Percentiles rank a stretch among this genome's conserved stretches.
phyloP scores from a whole-genome alignment of 2,888 invertebrate genomes.

The Drosophila melanocephala region DNA sequence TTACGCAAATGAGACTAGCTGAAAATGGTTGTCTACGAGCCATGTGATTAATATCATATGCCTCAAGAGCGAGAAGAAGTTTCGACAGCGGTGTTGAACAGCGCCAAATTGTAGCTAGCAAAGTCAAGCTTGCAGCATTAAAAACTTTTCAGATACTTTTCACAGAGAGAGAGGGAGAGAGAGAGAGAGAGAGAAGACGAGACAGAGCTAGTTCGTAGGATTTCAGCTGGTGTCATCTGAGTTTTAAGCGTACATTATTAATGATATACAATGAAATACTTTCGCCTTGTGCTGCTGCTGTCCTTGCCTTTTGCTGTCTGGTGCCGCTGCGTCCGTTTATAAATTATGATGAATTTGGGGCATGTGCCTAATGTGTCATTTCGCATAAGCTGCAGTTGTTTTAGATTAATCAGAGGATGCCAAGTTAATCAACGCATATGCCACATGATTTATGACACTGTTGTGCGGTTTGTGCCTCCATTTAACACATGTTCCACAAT shows the following conservation, averaged over 20 bases:
- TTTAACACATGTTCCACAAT: slow-evolving; percentile 47
- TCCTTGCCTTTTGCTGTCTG: slow-evolving; percentile 23
- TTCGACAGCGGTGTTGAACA: slow-evolving; percentile 2
- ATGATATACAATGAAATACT: slow-evolving; percentile 50
- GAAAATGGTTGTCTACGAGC: background rate
- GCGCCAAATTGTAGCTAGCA: background rate
- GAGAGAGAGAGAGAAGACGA: background rate
- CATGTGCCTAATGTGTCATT: slow-evolving; percentile 57
- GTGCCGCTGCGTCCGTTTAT: slow-evolving; percentile 31
- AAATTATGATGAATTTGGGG: slow-evolving; percentile 67
- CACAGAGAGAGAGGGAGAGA: background rate
- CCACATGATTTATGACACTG: slow-evolving; percentile 61
- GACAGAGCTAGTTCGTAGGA: background rate
- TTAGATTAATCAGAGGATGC: slow-evolving; percentile 51
- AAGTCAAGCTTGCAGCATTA: background rate
- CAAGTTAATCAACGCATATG: slow-evolving; percentile 64
- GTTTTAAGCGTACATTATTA: slow-evolving; percentile 55
- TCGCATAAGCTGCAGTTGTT: slow-evolving; percentile 34
- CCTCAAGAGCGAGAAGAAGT: background rate
- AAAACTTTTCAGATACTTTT: background rate
- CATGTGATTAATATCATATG: slow-evolving; percentile 1
- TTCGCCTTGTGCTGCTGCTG: slow-evolving; percentile 19
- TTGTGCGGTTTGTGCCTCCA: slow-evolving; percentile 21
- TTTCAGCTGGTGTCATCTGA: slow-evolving; percentile 31
- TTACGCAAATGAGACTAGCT: slow-evolving; percentile 15